Percentiles rank a stretch among this genome's conserved stretches.
These are phyloP conservation scores for Sebastes kiyomatsui DNA, from an alignment of 2,797 vertebrate species.

Conservation along the genomic window DNA sequence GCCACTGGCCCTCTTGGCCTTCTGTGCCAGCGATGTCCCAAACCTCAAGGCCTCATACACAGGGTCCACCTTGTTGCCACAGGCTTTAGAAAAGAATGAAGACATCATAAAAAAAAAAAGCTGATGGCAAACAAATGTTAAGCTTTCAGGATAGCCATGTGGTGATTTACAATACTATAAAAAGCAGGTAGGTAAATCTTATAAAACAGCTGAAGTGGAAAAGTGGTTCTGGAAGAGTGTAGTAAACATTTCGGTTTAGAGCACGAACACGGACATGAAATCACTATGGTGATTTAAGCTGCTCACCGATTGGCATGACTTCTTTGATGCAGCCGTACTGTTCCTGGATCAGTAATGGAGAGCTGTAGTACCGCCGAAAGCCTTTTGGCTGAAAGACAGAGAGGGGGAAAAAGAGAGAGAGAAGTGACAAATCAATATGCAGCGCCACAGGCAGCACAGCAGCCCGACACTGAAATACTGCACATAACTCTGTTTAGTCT, in stretches of 20 bases:
- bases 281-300: not conserved
- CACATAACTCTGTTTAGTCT: not conserved
- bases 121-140: slow-evolving; percentile 10
- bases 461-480: slow-evolving; percentile 2
- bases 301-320: slow-evolving; percentile 98
- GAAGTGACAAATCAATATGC: slow-evolving; percentile 19
- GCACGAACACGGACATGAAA: not conserved
- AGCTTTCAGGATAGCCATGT: not conserved
- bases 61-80: slow-evolving; percentile 97
- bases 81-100: slow-evolving; percentile 81
- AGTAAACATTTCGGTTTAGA: not conserved
- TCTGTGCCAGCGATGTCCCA: slow-evolving; percentile 96
- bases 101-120: slow-evolving; percentile 6
- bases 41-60: slow-evolving; percentile 97
- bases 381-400: slow-evolving; percentile 91
- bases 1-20: slow-evolving; percentile 91
- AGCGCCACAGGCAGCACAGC: slow-evolving; percentile 6
- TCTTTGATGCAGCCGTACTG: slow-evolving; percentile 99
- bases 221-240: not conserved
- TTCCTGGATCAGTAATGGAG: slow-evolving; percentile 97
- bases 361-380: slow-evolving; percentile 97
- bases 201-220: slow-evolving; percentile 9
- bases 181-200: not conserved
- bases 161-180: slow-evolving; percentile 2
- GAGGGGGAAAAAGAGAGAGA: not conserved